A percentile compares a stretch with the other conserved stretches of the same genome.
Conservation (phyloP, 2,113 vertebrate species). For the Triplophysa dalaica region DNA sequence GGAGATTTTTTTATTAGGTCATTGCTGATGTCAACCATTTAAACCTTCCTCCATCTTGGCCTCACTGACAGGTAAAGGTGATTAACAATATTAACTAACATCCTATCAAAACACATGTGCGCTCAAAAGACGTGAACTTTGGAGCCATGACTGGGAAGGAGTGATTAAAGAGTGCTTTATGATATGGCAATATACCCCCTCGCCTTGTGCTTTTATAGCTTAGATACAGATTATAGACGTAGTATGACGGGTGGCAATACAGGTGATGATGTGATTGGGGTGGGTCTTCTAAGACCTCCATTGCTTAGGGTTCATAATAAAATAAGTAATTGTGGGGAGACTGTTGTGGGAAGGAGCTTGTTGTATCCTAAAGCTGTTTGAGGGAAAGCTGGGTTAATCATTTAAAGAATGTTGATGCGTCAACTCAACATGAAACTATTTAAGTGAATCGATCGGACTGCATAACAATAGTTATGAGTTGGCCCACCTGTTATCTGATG, state of each 20-base stretch:
- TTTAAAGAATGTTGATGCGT: conserved; percentile 44
- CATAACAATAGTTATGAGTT: neutral
- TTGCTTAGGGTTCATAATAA: conserved; percentile 26
- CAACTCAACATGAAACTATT: conserved; percentile 26
- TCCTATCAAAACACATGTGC: neutral
- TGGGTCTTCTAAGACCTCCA: conserved; percentile 29
- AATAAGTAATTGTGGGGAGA: conserved; percentile 17
- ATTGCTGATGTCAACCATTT: neutral
- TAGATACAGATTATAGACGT: conserved; percentile 16
- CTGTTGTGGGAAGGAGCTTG: neutral
- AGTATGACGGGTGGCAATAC: conserved; percentile 40
- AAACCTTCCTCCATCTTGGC: neutral
- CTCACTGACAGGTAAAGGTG: conserved; percentile 1
- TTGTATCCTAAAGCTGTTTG: conserved; percentile 43
- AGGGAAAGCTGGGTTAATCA: conserved; percentile 50
- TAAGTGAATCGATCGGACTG: conserved; percentile 1
- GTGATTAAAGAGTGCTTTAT: conserved; percentile 48
- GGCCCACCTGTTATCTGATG: neutral
- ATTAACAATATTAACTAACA: conserved; percentile 18
- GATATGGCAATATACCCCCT: conserved; percentile 40
- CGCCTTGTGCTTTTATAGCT: conserved; percentile 29
- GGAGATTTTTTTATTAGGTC: neutral
- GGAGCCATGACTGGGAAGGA: conserved; percentile 16
- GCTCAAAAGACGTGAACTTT: conserved; percentile 39
- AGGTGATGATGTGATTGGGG: conserved; percentile 42